Evolutionary conservation across 2,888 invertebrate species (phyloP).

Genomic region (Lepidonotus clava): DNA sequence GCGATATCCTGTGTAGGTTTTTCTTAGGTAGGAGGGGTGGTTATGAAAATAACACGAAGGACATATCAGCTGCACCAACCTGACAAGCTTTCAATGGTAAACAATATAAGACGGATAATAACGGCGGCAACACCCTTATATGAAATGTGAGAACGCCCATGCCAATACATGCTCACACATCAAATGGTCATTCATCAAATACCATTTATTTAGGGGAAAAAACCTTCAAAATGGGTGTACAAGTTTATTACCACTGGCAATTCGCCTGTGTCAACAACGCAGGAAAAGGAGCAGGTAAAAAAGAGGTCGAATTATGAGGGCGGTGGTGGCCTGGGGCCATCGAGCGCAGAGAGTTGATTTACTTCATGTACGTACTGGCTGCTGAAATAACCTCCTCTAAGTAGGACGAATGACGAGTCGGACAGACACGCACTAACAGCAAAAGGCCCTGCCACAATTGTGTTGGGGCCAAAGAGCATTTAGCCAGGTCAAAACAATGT

Average conservation of each 20-base stretch:
- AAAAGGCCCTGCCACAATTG: too few relatives aligned
- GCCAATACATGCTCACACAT: background rate
- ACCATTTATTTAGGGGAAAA: background rate
- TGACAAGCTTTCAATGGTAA: too few relatives aligned
- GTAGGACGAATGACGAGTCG: background rate
- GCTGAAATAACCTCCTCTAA: background rate
- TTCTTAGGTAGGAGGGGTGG: too few relatives aligned
- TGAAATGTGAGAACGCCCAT: too few relatives aligned
- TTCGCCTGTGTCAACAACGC: background rate
- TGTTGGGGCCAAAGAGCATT: too few relatives aligned
- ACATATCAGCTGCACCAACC: too few relatives aligned
- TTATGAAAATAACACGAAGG: too few relatives aligned
- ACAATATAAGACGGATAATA: too few relatives aligned
- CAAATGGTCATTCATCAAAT: background rate
- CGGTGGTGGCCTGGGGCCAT: background rate
- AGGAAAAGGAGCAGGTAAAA: background rate
- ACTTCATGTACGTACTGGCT: background rate
- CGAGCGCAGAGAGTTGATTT: background rate
- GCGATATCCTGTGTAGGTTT: too few relatives aligned
- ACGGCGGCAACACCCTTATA: too few relatives aligned
- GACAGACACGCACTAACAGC: background rate
- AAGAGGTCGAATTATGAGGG: background rate
- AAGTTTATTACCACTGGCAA: background rate
- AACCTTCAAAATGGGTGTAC: background rate
- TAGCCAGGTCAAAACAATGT: too few relatives aligned